A percentile compares a stretch with the other conserved stretches of the same genome.
Conservation (phyloP, 2,797 vertebrate genomes). For the Odontamblyopus lacepedii region DNA sequence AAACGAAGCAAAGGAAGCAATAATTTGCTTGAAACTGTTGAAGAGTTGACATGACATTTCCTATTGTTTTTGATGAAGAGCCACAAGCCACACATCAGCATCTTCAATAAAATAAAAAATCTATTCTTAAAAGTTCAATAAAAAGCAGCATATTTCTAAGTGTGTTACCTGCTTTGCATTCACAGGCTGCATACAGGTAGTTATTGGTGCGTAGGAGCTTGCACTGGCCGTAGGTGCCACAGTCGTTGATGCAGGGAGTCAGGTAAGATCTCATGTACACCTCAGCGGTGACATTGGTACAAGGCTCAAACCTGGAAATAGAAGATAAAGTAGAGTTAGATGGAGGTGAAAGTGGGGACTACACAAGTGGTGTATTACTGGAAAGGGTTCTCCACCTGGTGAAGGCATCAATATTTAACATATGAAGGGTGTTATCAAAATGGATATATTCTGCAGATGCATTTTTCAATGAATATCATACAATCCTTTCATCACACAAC, state of each 20-base stretch:
- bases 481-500: slow-evolving; percentile 1
- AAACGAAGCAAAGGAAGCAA: no score
- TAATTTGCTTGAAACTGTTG: neutral
- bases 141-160: neutral
- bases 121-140: neutral
- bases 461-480: slow-evolving; percentile 5
- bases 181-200: slow-evolving; percentile 95
- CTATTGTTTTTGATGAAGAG: neutral
- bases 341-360: neutral
- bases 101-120: neutral
- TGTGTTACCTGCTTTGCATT: slow-evolving; percentile 94
- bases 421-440: slow-evolving; percentile 4
- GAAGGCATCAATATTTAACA: slow-evolving; percentile 1
- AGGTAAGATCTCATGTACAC: slow-evolving; percentile 93
- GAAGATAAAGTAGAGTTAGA: slow-evolving; percentile 8
- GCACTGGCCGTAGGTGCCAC: slow-evolving; percentile 96
- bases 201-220: slow-evolving; percentile 97
- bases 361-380: neutral
- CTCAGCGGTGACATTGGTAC: slow-evolving; percentile 88
- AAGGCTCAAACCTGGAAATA: slow-evolving; percentile 82
- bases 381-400: neutral
- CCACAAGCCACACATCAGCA: neutral
- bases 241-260: slow-evolving; percentile 96
- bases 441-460: neutral
- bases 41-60: neutral